These are phyloP conservation scores for Drosophila teissieri DNA, from an alignment of 1,140 invertebrate species.

Conservation along the genomic window DNA sequence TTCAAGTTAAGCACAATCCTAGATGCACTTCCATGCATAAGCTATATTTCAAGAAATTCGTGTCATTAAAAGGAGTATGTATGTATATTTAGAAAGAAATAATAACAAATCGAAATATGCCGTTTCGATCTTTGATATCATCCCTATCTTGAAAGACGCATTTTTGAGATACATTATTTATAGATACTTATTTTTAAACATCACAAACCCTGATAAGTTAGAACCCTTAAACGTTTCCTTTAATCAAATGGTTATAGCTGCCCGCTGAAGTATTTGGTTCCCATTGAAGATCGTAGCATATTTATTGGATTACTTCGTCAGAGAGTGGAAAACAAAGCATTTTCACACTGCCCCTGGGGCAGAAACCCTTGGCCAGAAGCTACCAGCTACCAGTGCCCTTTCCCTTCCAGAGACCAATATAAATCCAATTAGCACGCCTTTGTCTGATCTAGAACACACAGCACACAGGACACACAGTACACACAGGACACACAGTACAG, in stretches of 20 bases:
- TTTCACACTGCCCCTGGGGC: conserved; percentile 48
- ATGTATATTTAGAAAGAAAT: no score
- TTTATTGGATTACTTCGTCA: conserved; percentile 23
- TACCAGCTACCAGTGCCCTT: conserved; percentile 45
- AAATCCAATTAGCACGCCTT: conserved; percentile 82
- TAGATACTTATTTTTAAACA: background rate
- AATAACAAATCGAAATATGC: no score
- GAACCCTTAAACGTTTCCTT: conserved; percentile 9
- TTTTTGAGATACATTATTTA: background rate
- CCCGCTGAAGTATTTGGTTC: conserved; percentile 9
- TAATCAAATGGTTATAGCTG: conserved; percentile 4
- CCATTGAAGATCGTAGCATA: conserved; percentile 22
- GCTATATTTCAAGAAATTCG: no score
- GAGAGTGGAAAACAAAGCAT: conserved; percentile 23
- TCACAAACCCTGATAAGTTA: background rate
- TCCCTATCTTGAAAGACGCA: no score
- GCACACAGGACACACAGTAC: background rate
- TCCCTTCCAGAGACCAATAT: conserved; percentile 51
- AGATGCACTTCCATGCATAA: no score
- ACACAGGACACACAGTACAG: conserved; percentile 1
- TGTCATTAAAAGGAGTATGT: background rate
- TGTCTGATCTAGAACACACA: conserved; percentile 44
- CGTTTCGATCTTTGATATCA: no score
- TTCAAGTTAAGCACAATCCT: no score
- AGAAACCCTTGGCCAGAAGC: conserved; percentile 2